Base-by-base conservation (phyloP, 1,140 invertebrate genomes). In the Ladona fulva region DNA sequence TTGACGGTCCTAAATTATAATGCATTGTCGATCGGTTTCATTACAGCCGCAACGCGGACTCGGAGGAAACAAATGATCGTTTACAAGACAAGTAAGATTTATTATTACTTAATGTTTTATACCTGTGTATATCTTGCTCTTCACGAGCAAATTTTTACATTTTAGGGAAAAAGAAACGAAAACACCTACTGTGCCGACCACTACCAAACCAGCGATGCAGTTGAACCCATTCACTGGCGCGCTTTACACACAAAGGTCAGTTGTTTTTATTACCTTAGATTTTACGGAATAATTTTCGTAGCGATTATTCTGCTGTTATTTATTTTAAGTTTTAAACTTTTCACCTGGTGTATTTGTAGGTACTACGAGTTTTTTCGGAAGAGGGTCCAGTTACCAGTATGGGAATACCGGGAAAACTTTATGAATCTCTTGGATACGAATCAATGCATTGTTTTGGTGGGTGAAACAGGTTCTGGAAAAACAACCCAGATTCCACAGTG, bases 401-500 rank as follows among this genome's bases (percentile, higher is more conserved):
- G 98, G 90, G 98, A 99, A 83, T 99, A 99, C 85, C 91, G 95
- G 81, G 90, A 94, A 6, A 97, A 99, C 83, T 99, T 99, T 84
- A 95, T 98, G 91, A 91, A 97, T 80, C 86, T 97, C 19, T 85
- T 99, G 0, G 91, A 91, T 37, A 92, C 95, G 22, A 92, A 98
- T 85, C 95, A 98, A 82, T 94, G 92, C 81, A 94, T 98, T 74
- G 96, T 98, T 10, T 86, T 99, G 0, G 97, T 98, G 12, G 97
- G 97, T 82, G 97, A 99, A 87, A 99, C 96, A 52, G 95, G 97
- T 12, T 97, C 95, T 78, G 97, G 97, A 0, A 99, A 99, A 88
- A 99, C 98, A 1, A 99, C 98, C 37, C 97, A 95, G 82, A 95
- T 95, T 82, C 93, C 93, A 0, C 94, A 96, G 86, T 91, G 89